phyloP scores from a whole-genome alignment of 2,888 invertebrate genomes.

The Tridacna gigas region DNA sequence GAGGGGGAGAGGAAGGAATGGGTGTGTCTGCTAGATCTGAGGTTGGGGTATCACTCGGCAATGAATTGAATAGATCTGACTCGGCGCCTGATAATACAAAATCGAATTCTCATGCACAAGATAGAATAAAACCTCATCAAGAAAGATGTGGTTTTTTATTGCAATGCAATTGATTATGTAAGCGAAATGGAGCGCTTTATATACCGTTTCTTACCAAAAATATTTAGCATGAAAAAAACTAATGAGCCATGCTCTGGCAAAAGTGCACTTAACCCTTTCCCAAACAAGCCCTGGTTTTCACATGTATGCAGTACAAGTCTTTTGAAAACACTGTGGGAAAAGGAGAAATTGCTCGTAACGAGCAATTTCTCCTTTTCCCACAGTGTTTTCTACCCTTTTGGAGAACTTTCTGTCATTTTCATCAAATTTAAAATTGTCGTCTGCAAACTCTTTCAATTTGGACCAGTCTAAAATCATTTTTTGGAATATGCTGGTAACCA shows the following conservation, averaged over 20 bases:
- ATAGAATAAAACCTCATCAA: not conserved
- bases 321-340: not conserved
- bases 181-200: not conserved
- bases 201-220: no score
- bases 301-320: not conserved
- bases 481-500: no score
- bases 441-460: no score
- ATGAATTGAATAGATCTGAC: conserved; percentile 53
- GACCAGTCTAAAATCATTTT: no score
- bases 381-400: not conserved
- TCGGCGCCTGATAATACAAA: conserved; percentile 47
- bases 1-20: conserved; percentile 49
- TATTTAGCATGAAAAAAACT: no score
- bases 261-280: not conserved
- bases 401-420: no score
- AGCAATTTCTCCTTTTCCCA: conserved; percentile 8
- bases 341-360: not conserved
- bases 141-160: no score
- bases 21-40: conserved; percentile 38
- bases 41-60: conserved; percentile 42
- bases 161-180: not conserved
- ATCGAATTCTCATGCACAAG: not conserved
- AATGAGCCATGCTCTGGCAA: no score
- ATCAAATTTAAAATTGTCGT: no score
- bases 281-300: not conserved